These are phyloP conservation scores for Thaumetopoea pityocampa DNA, from an alignment of 1,140 invertebrate species.

Conservation along the genomic window DNA sequence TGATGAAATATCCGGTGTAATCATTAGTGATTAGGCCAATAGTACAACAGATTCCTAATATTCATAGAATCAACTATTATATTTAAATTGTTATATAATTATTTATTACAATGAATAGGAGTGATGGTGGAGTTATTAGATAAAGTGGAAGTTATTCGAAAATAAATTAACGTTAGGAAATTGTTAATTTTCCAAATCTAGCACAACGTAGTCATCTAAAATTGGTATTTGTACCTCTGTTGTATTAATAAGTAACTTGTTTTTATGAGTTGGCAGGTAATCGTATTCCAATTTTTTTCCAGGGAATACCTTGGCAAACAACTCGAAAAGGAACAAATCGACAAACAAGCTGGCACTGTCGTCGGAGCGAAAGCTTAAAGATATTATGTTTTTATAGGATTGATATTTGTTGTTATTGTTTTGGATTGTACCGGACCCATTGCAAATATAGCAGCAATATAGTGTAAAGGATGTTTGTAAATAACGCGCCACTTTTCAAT, in stretches of 20 bases:
- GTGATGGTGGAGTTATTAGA: too few species aligned
- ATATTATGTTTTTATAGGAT: slow-evolving; percentile 29
- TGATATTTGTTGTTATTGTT: slow-evolving; percentile 48
- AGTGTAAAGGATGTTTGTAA: slow-evolving; percentile 4
- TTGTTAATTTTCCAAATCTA: too few species aligned
- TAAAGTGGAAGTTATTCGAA: too few species aligned
- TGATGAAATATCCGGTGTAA: too few species aligned
- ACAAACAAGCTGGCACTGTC: slow-evolving; percentile 75
- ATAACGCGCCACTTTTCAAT: slow-evolving; percentile 5
- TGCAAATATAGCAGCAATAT: slow-evolving; percentile 3
- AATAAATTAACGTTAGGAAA: too few species aligned
- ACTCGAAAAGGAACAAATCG: slow-evolving; percentile 90
- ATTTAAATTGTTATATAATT: too few species aligned
- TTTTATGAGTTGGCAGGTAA: not conserved
- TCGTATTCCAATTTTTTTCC: slow-evolving; percentile 27
- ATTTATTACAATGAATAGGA: too few species aligned
- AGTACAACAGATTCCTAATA: too few species aligned
- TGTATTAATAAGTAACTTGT: not conserved
- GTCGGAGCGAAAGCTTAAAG: slow-evolving; percentile 81
- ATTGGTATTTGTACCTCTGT: too few species aligned
- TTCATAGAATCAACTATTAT: too few species aligned
- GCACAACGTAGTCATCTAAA: too few species aligned
- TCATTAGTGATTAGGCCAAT: too few species aligned
- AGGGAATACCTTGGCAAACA: slow-evolving; percentile 98
- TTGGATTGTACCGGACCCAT: slow-evolving; percentile 18